A percentile compares a stretch with the other conserved stretches of the same genome.
Evolutionary conservation across 2,797 vertebrate species (phyloP).

Genomic region (Cynopterus sphinx): DNA sequence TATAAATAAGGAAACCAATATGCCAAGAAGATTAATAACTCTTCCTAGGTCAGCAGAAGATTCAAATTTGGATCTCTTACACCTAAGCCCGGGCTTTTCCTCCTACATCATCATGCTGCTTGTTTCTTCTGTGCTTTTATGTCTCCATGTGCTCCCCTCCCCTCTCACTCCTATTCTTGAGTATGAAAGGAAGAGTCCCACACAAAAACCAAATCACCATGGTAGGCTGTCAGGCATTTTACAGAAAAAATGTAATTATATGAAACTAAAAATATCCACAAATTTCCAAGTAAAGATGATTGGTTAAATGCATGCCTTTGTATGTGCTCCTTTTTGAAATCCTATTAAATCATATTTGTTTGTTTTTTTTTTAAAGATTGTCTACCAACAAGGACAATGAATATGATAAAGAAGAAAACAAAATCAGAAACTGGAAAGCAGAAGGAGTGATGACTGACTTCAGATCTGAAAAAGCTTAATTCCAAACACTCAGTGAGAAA

Average conservation of each 20-base stretch:
- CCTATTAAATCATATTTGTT: background rate
- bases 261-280: background rate
- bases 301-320: background rate
- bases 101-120: accelerated
- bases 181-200: background rate
- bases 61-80: background rate
- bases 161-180: accelerated
- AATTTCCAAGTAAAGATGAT: background rate
- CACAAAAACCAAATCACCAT: background rate
- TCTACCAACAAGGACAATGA: background rate
- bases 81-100: background rate
- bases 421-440: background rate
- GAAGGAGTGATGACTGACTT: background rate
- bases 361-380: background rate
- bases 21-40: background rate
- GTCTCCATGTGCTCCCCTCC: background rate
- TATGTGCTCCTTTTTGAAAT: background rate
- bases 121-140: background rate
- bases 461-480: background rate
- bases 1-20: background rate
- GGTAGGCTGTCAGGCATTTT: background rate
- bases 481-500: background rate
- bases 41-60: background rate
- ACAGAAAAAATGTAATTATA: background rate
- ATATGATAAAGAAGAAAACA: background rate